Percentiles rank a stretch among this genome's conserved stretches.
These are phyloP conservation scores for Tetragnatha versicolor DNA, from an alignment of 1,140 invertebrate species.

Conservation along the genomic window DNA sequence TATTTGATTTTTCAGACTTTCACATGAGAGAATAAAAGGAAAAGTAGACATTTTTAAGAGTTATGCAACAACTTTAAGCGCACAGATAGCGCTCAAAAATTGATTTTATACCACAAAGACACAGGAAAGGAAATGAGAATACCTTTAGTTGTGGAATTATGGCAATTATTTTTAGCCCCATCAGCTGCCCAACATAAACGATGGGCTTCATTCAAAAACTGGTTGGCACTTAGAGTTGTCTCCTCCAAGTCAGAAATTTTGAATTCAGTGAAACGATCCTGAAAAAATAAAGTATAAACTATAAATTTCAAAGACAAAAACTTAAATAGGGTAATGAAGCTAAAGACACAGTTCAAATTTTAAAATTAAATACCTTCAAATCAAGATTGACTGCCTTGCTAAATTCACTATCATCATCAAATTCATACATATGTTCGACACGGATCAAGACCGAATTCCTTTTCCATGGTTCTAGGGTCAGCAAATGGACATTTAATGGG, in stretches of 20 bases:
- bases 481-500: conserved; percentile 81
- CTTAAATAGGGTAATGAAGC: too few species aligned
- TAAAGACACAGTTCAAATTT: background rate
- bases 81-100: too few species aligned
- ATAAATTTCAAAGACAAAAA: too few species aligned
- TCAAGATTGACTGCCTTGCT: conserved; percentile 68
- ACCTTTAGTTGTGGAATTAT: background rate
- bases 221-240: conserved; percentile 76
- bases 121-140: too few species aligned
- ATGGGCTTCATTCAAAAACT: conserved; percentile 68
- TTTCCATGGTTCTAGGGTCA: conserved; percentile 87
- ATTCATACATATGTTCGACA: conserved; percentile 75
- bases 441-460: conserved; percentile 75
- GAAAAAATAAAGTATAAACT: too few species aligned
- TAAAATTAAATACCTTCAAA: conserved; percentile 53
- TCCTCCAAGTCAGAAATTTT: conserved; percentile 70
- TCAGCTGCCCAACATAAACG: conserved; percentile 68
- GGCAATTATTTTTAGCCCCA: conserved; percentile 24
- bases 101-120: too few species aligned
- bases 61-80: too few species aligned
- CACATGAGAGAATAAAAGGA: too few species aligned
- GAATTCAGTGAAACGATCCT: conserved; percentile 71
- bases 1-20: too few species aligned
- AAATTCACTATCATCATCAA: conserved; percentile 65
- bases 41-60: too few species aligned